Percentiles rank a stretch among this genome's conserved stretches.
These are phyloP conservation scores for Flexamia atlantica DNA, from an alignment of 2,888 invertebrate species.

Conservation along the genomic window DNA sequence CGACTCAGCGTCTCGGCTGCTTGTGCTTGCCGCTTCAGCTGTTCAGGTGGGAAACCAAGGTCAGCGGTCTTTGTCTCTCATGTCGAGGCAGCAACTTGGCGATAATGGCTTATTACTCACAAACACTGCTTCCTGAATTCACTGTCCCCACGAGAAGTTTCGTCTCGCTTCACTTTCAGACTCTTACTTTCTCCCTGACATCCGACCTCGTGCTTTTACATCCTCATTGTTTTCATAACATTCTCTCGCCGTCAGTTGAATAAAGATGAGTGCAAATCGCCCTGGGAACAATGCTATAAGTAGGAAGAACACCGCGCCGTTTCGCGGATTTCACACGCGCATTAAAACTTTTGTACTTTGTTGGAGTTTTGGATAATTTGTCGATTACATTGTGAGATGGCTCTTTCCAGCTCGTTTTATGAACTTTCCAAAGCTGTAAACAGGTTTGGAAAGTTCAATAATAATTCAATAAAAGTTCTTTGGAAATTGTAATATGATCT, in stretches of 20 bases:
- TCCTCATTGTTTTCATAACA: constrained; percentile 8
- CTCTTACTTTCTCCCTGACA: constrained; percentile 42
- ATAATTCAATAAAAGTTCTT: no score
- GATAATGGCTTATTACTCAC: constrained; percentile 20
- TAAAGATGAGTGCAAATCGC: constrained; percentile 37
- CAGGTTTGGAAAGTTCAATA: no score
- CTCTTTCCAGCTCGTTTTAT: no score
- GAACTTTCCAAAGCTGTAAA: no score
- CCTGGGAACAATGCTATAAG: not conserved
- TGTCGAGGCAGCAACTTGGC: not conserved
- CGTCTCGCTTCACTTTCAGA: not conserved
- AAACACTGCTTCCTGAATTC: not conserved
- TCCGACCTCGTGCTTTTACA: constrained; percentile 9
- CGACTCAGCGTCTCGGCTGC: constrained; percentile 39
- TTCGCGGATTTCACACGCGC: not conserved
- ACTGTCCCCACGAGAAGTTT: constrained; percentile 8
- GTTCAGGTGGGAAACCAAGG: constrained; percentile 49
- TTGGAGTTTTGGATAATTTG: no score
- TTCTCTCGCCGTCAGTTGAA: constrained; percentile 2
- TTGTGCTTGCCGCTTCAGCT: constrained; percentile 45
- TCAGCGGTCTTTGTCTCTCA: constrained; percentile 13
- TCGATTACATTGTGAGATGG: no score
- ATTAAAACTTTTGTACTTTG: no score
- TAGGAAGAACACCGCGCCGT: not conserved
- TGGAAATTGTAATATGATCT: no score